Base-by-base conservation (phyloP, 2,888 invertebrate species). In the Melitaea athalia region DNA sequence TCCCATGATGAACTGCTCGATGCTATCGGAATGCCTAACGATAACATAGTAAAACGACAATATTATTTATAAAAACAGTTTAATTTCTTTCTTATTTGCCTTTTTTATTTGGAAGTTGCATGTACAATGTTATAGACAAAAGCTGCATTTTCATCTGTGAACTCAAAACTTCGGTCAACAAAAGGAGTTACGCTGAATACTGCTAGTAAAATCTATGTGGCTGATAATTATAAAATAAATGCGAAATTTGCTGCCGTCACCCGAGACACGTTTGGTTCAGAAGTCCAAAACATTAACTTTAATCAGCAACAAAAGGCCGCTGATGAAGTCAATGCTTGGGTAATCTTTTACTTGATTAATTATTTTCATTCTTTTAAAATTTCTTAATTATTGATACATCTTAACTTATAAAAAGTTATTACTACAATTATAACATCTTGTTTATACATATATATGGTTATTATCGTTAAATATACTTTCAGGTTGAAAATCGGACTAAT, bases 321-420 rank as follows among this genome's bases (percentile, higher is more conserved):
- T 0, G 74, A 86, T 0, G 88, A 84, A 8, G 97, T 99, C 60
- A 99, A 99, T 80, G 71, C 81, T 0, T 98, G 98, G 97, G 97
- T 91, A 81, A 77, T n/a, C 7, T 33, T 53, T 53, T 14, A 52
- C 45, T 31, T 12, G 14, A 11, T 76, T 38, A 38, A 38, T 38
- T 47, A 14, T 52, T 63, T 31, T 6, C 5, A 33, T 15, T 3
- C 10, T 50, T 15, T 50, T 7, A 17, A 38, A 38, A 38, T 38
- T 38, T 38, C 5, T 38, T 38, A 24, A 24, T 24, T 24, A 2
- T 24, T 2, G 24, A 24, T 24, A 24, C 24, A 24, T 3, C 24
- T 2, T 24, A 24, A 24, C 24, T 24, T 24, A 24, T 24, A 24
- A 2, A 24, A 24, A 24, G 24, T 24, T n/a, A n/a, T n/a, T n/a